Conservation (phyloP, 2,888 invertebrate genomes). For the Gisinianus flammeolus region DNA sequence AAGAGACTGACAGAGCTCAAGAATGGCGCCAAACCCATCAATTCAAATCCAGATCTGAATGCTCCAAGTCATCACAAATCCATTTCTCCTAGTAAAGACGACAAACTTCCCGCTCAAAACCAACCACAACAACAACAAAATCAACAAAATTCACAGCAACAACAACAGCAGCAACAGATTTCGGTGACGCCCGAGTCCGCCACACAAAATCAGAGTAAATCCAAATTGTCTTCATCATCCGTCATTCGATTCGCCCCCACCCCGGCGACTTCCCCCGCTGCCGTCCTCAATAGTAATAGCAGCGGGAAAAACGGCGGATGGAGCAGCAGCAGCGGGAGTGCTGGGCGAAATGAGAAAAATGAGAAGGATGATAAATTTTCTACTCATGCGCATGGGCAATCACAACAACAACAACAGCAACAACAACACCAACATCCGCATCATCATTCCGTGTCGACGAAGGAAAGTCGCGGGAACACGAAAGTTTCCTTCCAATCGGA, state of each 20-base stretch:
- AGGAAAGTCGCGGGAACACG: background rate
- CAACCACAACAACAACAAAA: background rate
- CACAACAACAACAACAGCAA: background rate
- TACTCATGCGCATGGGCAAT: background rate
- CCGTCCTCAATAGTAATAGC: background rate
- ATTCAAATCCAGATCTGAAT: background rate
- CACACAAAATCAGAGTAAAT: background rate
- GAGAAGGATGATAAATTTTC: background rate
- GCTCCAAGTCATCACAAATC: background rate
- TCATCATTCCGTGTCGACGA: too few species aligned
- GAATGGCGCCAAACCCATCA: background rate
- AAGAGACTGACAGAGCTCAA: constrained; percentile 22
- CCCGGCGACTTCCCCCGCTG: background rate
- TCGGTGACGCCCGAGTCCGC: background rate
- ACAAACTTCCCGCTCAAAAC: background rate
- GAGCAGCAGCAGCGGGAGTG: too few species aligned
- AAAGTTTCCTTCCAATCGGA: background rate
- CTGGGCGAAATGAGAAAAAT: background rate
- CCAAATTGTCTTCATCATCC: background rate
- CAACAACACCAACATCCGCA: too few species aligned
- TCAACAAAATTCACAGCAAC: background rate
- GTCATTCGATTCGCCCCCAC: background rate
- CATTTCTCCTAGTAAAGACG: background rate
- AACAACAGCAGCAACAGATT: background rate
- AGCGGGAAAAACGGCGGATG: background rate